Conservation (phyloP, 2,797 vertebrate species). For the Etheostoma nigrum region DNA sequence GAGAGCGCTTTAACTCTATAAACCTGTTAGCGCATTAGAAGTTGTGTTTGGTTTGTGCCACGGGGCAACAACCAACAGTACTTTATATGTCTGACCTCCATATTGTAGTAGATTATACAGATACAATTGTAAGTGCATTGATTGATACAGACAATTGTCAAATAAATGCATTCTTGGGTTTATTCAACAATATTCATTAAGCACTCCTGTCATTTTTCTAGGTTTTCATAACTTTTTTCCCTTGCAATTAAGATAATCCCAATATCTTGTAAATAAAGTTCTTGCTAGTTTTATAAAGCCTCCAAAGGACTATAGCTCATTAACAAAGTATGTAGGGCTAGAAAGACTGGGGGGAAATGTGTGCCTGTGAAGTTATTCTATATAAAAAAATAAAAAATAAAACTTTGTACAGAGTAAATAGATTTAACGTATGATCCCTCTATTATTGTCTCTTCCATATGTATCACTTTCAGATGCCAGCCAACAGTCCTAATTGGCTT, state of each 20-base stretch:
- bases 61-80: slow-evolving; percentile 3
- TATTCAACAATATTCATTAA: not conserved
- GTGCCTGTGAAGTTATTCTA: too few relatives aligned
- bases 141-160: not conserved
- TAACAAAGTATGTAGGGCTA: slow-evolving; percentile 1
- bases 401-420: not conserved
- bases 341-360: not conserved
- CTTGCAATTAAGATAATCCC: not conserved
- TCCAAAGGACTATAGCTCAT: not conserved
- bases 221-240: not conserved
- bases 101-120: not conserved
- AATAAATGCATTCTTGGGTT: not conserved
- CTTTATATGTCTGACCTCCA: not conserved
- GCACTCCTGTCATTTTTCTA: not conserved
- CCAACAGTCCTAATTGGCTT: slow-evolving; percentile 27
- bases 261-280: not conserved
- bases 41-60: slow-evolving; percentile 32
- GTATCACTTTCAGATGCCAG: slow-evolving; percentile 9
- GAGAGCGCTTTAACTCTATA: slow-evolving; percentile 74
- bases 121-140: not conserved
- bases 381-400: not conserved
- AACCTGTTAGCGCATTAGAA: slow-evolving; percentile 79
- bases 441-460: slow-evolving; percentile 6
- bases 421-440: not conserved
- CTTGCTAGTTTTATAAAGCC: not conserved